Evolutionary conservation across 2,113 vertebrate genomes (phyloP), one percentile per base, ranked within the genome.

Genomic region (Xyrauchen texanus): DNA sequence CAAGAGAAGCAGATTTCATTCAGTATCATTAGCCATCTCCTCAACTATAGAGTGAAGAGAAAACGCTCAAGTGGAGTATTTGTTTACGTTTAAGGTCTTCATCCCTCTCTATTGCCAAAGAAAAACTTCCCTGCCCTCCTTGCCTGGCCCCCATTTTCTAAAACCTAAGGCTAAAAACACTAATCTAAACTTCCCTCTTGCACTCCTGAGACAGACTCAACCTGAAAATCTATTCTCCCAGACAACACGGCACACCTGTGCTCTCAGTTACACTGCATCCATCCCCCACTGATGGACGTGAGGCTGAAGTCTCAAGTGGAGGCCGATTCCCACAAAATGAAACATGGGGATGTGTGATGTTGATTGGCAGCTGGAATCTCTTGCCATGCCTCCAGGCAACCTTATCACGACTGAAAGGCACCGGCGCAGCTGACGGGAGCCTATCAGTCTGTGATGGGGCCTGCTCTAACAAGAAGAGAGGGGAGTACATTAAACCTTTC

Each of bases 391-490:
- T 78, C 4, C 60, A 63, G 85, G 88, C 86, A 68, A 79, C 51
- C 42, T 66, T 84, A 82, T 86, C 78, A 82, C 76, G 61, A 75
- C 85, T 85, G 84, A 67, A 85, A 87, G 83, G 82, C 52, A 65
- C 80, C 67, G 65, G 77, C 81, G 69, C 77, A 83, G 83, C 83
- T 72, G 73, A 88, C 85, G 63, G 81, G 81, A 83, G 83, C 81
- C 21, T 34, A 34, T 34, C 87, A 86, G 82, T 71, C 83, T 83
- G 51, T 8, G 79, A 83, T 34, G 79, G 80, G 87, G 88, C 85
- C 81, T 80, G 80, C 69, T 89, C 86, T 90, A 88, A 88, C 76
- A 83, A 68, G 78, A 53, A 21, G 71, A 65, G 76, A 86, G 79
- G 47, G 68, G 63, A 82, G 87, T 34, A 34, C 45, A 66, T 5